Evolutionary conservation across 1,140 invertebrate species (phyloP).

Genomic region (Drosophila truncata): DNA sequence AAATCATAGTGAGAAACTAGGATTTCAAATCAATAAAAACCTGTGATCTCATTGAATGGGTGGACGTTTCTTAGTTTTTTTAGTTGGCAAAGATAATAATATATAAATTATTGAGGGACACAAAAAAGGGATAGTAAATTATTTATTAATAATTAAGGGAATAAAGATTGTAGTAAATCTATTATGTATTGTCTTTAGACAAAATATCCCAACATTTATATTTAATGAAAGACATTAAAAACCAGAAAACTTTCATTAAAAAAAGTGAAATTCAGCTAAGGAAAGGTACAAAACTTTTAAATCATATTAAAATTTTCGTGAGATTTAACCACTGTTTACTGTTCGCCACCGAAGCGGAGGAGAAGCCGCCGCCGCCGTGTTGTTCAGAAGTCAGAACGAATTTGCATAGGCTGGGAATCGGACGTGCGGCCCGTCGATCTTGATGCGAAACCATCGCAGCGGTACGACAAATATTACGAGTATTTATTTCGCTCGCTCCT

Average conservation of each 20-base stretch:
- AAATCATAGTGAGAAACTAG: background rate
- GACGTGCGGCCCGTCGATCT: slow-evolving; percentile 56
- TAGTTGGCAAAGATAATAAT: no score
- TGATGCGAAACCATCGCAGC: slow-evolving; percentile 51
- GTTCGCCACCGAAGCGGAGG: slow-evolving; percentile 5
- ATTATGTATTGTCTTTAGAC: background rate
- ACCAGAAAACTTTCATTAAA: no score
- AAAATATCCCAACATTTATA: background rate
- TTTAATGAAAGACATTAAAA: no score
- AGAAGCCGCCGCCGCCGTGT: slow-evolving; percentile 18
- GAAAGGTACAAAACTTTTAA: no score
- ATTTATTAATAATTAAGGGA: background rate
- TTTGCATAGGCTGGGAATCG: slow-evolving; percentile 67
- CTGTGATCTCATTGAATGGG: no score
- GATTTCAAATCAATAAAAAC: background rate
- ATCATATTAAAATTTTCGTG: background rate
- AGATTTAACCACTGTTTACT: slow-evolving; percentile 15
- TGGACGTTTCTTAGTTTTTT: no score
- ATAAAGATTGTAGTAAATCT: background rate
- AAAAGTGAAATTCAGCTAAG: background rate
- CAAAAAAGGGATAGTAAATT: no score
- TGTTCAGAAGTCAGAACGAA: slow-evolving; percentile 72
- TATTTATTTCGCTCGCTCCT: slow-evolving; percentile 22
- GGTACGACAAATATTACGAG: slow-evolving; percentile 49
- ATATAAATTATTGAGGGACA: no score